Conservation (phyloP, 2,888 invertebrate species). For the Nomada flava region DNA sequence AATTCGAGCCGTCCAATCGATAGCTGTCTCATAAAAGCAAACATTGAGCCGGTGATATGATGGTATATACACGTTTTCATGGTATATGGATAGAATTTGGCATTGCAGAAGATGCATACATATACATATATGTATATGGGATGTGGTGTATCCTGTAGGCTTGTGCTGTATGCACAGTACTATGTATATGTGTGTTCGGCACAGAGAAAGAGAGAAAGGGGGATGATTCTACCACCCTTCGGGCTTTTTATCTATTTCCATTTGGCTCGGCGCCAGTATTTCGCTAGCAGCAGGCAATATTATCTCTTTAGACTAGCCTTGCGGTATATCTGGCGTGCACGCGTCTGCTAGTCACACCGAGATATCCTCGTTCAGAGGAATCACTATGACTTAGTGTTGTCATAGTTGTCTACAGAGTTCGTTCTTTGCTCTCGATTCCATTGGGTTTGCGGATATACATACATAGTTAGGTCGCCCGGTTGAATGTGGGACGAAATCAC, state of each 20-base stretch:
- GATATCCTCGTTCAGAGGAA: conserved; percentile 65
- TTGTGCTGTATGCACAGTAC: no score
- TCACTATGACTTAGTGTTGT: conserved; percentile 64
- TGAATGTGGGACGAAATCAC: conserved; percentile 19
- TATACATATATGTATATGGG: conserved; percentile 37
- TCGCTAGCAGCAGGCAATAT: conserved; percentile 79
- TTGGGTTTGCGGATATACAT: background rate
- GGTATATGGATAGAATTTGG: conserved; percentile 40
- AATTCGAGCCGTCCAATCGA: conserved; percentile 15
- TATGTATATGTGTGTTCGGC: conserved; percentile 37
- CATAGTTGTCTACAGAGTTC: conserved; percentile 53
- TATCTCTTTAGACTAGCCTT: conserved; percentile 78
- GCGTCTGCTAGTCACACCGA: conserved; percentile 53
- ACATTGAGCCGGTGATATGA: background rate
- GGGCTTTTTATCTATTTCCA: conserved; percentile 82
- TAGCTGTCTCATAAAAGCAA: conserved; percentile 27
- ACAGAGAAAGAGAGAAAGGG: conserved; percentile 9
- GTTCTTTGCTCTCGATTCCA: conserved; percentile 20
- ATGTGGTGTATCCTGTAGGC: background rate
- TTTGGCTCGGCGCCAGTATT: conserved; percentile 82
- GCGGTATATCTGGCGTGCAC: conserved; percentile 57
- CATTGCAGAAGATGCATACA: conserved; percentile 42
- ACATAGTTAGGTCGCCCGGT: background rate
- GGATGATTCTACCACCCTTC: conserved; percentile 56
- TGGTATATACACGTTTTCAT: conserved; percentile 11